Conservation (phyloP, 1,140 invertebrate species). For the Leptopilina boulardi region DNA sequence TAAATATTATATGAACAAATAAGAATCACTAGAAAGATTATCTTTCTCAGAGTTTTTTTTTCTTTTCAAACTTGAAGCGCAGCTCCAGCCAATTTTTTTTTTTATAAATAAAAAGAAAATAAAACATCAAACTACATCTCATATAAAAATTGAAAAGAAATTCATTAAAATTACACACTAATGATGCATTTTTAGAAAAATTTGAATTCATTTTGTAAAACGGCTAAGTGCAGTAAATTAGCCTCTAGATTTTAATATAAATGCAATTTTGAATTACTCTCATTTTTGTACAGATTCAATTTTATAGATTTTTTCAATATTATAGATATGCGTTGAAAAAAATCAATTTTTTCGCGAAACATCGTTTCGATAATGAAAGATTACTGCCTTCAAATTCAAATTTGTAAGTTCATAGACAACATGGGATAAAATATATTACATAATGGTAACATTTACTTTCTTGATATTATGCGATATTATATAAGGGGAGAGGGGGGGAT, state of each 20-base stretch:
- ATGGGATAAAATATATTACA: constrained; percentile 69
- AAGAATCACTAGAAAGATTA: no score
- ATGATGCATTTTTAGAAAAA: neutral
- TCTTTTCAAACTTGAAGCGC: neutral
- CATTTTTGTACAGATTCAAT: constrained; percentile 17
- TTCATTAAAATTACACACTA: neutral
- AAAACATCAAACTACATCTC: neutral
- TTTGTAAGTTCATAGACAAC: constrained; percentile 63
- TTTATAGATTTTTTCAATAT: neutral
- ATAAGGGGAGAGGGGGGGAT: constrained; percentile 37
- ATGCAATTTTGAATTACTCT: constrained; percentile 4
- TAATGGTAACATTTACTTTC: constrained; percentile 67
- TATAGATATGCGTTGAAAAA: neutral
- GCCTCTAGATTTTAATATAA: constrained; percentile 5
- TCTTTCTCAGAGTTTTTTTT: neutral
- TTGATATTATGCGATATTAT: constrained; percentile 54
- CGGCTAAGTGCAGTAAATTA: constrained; percentile 11
- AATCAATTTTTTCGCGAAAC: neutral
- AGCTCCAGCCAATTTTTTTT: neutral
- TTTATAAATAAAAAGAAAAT: neutral
- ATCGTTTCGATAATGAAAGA: neutral
- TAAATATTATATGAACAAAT: no score
- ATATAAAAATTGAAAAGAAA: constrained; percentile 11
- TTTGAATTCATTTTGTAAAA: neutral
- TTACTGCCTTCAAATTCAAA: constrained; percentile 30